Percentiles rank a stretch among this genome's conserved stretches.
Conservation (phyloP, 2,797 vertebrate species). For the Chaenodraco wilsoni region DNA sequence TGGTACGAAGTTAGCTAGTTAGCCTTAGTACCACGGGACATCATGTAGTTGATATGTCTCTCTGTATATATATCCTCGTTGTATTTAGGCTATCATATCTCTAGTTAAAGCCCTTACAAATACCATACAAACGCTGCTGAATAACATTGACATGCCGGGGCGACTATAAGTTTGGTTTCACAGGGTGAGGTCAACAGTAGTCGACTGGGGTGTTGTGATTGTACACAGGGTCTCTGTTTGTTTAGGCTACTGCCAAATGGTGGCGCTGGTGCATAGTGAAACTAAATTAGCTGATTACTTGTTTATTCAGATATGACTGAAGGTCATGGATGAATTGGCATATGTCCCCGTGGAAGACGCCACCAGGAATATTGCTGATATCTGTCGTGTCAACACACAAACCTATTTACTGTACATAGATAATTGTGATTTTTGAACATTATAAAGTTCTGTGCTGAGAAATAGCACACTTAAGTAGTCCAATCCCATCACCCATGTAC, state of each 20-base stretch:
- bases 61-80: neutral
- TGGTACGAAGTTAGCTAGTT: conserved; percentile 10
- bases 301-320: conserved; percentile 14
- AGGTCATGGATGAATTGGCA: neutral
- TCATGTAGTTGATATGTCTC: neutral
- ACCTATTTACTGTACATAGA: neutral
- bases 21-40: conserved; percentile 4
- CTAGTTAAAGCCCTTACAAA: neutral
- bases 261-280: conserved; percentile 36
- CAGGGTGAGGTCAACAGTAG: conserved; percentile 42
- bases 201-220: conserved; percentile 19
- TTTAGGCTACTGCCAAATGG: conserved; percentile 27
- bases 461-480: neutral
- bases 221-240: neutral
- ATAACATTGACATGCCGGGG: neutral
- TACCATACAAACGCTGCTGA: neutral
- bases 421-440: conserved; percentile 1
- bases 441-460: neutral
- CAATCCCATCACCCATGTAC: neutral
- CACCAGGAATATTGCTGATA: neutral
- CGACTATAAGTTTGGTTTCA: neutral
- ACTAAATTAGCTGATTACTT: conserved; percentile 6
- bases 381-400: neutral
- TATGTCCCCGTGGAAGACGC: neutral
- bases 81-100: neutral